Evolutionary conservation across 2,888 invertebrate genomes (phyloP).

Genomic region (Stenchaetothrips biformis): DNA sequence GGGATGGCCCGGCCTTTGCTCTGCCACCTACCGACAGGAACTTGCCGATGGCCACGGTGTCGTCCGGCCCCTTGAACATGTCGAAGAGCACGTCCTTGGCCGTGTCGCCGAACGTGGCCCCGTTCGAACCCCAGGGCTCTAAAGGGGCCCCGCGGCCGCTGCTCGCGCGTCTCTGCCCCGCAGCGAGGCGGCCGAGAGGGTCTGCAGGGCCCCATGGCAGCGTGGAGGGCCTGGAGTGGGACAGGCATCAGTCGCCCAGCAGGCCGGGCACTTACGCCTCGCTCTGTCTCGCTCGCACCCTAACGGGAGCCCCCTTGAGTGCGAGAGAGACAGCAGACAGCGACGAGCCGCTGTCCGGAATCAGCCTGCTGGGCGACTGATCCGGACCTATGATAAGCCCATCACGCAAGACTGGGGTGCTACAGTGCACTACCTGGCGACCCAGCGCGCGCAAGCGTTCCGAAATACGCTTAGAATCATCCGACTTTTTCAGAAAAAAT

Average conservation of each 20-base stretch:
- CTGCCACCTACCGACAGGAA: slow-evolving; percentile 7
- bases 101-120: not conserved
- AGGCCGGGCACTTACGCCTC: not conserved
- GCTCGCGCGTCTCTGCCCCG: not conserved
- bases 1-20: not conserved
- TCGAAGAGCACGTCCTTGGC: slow-evolving; percentile 20
- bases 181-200: not conserved
- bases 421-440: too few relatives aligned
- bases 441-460: too few relatives aligned
- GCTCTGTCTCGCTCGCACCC: not conserved
- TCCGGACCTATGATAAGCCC: too few relatives aligned
- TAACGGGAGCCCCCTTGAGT: not conserved
- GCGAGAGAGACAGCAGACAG: too few relatives aligned
- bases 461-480: too few relatives aligned
- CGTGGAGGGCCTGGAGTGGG: not conserved
- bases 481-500: too few relatives aligned
- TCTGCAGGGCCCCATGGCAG: not conserved
- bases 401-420: too few relatives aligned
- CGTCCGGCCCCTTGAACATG: slow-evolving; percentile 6
- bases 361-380: too few relatives aligned
- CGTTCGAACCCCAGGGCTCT: not conserved
- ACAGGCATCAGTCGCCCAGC: not conserved
- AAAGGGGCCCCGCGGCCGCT: not conserved
- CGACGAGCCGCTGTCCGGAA: too few relatives aligned
- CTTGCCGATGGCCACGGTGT: slow-evolving; percentile 19